A percentile compares a stretch with the other conserved stretches of the same genome.
phyloP scores from a whole-genome alignment of 2,113 vertebrate genomes.

The Noturus placidus region DNA sequence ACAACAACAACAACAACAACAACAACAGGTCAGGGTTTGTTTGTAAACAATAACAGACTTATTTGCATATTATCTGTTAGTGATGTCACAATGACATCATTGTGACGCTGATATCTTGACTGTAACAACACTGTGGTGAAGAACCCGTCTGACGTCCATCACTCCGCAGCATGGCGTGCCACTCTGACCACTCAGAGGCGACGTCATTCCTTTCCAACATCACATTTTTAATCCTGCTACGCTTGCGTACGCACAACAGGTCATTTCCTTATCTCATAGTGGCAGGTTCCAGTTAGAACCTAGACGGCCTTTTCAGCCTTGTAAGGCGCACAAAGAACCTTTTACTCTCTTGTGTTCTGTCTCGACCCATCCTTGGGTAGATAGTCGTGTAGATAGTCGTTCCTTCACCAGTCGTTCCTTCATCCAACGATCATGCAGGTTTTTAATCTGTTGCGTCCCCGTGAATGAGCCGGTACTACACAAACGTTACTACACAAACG shows the following conservation, averaged over 20 bases:
- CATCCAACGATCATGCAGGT: background rate
- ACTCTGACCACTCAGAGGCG: background rate
- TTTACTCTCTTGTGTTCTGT: no score
- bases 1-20: no score
- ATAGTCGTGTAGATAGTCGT: no score
- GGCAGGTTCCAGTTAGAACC: background rate
- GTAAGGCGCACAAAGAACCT: no score
- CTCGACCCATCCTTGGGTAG: no score
- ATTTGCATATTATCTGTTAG: background rate
- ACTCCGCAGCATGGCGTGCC: background rate
- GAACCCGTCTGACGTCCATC: background rate
- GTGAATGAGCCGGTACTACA: background rate
- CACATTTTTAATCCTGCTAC: background rate
- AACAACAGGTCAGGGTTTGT: no score
- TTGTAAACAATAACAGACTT: background rate
- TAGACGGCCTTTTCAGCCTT: no score
- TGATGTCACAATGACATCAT: background rate
- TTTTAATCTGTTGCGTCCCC: background rate
- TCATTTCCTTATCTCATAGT: background rate
- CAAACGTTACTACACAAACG: background rate
- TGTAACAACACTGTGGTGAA: background rate
- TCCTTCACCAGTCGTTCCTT: background rate
- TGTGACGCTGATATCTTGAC: background rate
- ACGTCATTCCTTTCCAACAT: background rate
- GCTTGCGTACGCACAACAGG: background rate